Evolutionary conservation across 2,797 vertebrate genomes (phyloP), one percentile per base, ranked within the genome.

Genomic region (Centroberyx gerrardi): DNA sequence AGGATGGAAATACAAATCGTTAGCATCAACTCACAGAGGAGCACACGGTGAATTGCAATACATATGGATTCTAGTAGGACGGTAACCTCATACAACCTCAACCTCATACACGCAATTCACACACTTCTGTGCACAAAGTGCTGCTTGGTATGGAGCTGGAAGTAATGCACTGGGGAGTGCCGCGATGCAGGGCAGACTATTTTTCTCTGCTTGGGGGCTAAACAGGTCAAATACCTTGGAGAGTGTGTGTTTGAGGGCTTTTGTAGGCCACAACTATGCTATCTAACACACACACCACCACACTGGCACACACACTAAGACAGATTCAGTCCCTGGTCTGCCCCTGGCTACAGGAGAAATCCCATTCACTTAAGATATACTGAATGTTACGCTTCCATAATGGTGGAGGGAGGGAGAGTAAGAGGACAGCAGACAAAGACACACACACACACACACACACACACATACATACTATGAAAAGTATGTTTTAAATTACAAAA

Each of bases 161-260:
- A 33, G 61, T 65, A 62, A 68, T 54, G 62, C 74, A 63, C 67
- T 42, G 64, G 42, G 55, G 51, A 49, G 62, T 36, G 18, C 28
- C 36, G 54, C 28, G 74, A 78, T 62, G 61, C 62, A 85, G 68
- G 73, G 67, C 40, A 33, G 27, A 63, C 27, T 29, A 9, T 74
- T 81, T 59, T 71, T 82, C 48, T 78, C 81, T 72, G 82, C 74
- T 83, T 0, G 5, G 17, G 71, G 89, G 72, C 53, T 82, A 80
- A 90, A 72, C 60, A 68, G 66, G 81, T 83, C 68, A 83, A 83
- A 82, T 62, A 74, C 70, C 59, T 76, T 10, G 0, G 49, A 65
- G 71, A 61, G 53, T 31, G 17, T 38, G 68, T 64, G 62, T 52
- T 67, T 31, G 15, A 4, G 42, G 5, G n/a, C 22, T 29, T 31